These are phyloP conservation scores for Eilema depressum DNA, from an alignment of 2,888 invertebrate genomes.

Conservation along the genomic window DNA sequence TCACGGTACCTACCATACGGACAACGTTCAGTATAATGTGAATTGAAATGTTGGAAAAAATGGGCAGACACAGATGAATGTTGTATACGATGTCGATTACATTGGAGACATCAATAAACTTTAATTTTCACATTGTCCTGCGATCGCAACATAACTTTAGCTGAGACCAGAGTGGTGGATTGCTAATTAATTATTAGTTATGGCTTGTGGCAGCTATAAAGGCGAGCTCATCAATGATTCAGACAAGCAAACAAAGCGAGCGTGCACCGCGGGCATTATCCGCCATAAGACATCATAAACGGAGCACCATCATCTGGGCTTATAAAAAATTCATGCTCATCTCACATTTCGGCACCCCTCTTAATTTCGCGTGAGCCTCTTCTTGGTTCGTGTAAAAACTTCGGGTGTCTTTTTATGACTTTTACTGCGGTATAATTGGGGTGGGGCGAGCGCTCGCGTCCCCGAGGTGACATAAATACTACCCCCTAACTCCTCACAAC, in stretches of 20 bases:
- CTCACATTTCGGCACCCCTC: constrained; percentile 87
- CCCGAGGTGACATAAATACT: constrained; percentile 87
- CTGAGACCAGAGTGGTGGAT: constrained; percentile 53
- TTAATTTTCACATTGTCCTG: constrained; percentile 51
- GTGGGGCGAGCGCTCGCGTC: constrained; percentile 84
- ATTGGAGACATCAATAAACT: constrained; percentile 53
- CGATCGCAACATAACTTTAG: constrained; percentile 54
- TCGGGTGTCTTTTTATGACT: constrained; percentile 88
- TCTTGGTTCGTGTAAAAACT: constrained; percentile 87
- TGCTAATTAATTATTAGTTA: constrained; percentile 83
- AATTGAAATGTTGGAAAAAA: constrained; percentile 50
- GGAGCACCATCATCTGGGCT: constrained; percentile 85
- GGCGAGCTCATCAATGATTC: constrained; percentile 82
- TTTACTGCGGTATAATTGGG: constrained; percentile 88
- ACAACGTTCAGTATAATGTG: constrained; percentile 38
- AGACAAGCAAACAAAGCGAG: constrained; percentile 77
- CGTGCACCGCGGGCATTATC: constrained; percentile 83
- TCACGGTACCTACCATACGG: constrained; percentile 47
- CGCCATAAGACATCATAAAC: constrained; percentile 87
- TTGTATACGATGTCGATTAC: constrained; percentile 54
- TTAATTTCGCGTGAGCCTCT: constrained; percentile 86
- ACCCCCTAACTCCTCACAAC: constrained; percentile 73
- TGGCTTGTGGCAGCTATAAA: constrained; percentile 77
- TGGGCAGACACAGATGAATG: constrained; percentile 43
- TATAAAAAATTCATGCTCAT: constrained; percentile 87